phyloP scores from a whole-genome alignment of 2,797 vertebrate species.

The Chelonia mydas region DNA sequence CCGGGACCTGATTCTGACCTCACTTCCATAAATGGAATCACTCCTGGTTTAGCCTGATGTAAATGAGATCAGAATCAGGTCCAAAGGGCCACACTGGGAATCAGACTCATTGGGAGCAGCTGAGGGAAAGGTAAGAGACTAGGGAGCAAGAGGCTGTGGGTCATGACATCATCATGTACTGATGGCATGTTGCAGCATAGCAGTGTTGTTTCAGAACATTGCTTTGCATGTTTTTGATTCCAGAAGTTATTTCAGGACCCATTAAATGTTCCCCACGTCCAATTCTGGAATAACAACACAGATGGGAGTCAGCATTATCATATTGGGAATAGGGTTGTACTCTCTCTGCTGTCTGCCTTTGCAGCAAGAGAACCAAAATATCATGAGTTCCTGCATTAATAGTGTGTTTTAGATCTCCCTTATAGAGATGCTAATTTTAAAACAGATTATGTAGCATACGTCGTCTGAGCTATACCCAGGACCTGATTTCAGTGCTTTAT shows the following conservation, averaged over 20 bases:
- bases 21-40: background rate
- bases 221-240: background rate
- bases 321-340: background rate
- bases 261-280: conserved; percentile 26
- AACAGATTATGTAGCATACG: background rate
- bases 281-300: background rate
- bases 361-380: accelerated
- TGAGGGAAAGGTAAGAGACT: background rate
- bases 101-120: background rate
- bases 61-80: background rate
- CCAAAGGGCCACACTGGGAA: background rate
- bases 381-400: accelerated
- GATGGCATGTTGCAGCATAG: background rate
- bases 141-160: background rate
- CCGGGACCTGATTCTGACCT: background rate
- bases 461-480: background rate
- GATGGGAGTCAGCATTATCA: background rate
- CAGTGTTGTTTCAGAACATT: background rate
- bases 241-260: background rate
- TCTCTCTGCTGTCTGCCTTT: conserved; percentile 34
- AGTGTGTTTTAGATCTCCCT: accelerated
- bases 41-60: background rate
- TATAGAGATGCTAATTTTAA: background rate
- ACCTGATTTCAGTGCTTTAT: background rate
- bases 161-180: background rate